These are phyloP conservation scores for Apaloderma vittatum DNA, from an alignment of 2,113 vertebrate genomes.

Conservation along the genomic window DNA sequence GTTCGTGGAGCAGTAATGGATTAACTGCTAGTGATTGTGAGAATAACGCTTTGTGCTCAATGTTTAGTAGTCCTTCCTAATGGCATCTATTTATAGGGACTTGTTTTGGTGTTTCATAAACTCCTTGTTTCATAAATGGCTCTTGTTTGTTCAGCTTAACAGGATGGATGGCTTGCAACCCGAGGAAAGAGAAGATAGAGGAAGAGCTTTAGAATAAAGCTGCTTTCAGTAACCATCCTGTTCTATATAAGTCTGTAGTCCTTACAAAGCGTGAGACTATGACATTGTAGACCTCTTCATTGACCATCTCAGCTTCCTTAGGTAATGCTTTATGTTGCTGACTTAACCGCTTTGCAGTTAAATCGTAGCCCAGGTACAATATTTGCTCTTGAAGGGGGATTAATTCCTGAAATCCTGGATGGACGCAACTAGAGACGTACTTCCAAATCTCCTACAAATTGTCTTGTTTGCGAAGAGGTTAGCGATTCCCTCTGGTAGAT, in stretches of 20 bases:
- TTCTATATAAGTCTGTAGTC: background rate
- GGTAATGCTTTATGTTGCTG: slow-evolving; percentile 73
- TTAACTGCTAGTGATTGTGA: background rate
- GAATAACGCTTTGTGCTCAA: background rate
- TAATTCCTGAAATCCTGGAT: slow-evolving; percentile 59
- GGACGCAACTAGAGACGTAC: background rate
- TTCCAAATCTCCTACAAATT: slow-evolving; percentile 75
- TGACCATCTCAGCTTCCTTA: background rate
- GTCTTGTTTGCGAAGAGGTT: background rate
- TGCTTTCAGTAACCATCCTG: slow-evolving; percentile 26
- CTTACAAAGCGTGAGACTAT: background rate
- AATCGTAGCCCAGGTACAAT: slow-evolving; percentile 54
- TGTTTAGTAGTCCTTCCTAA: background rate
- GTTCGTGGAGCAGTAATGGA: background rate
- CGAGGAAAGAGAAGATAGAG: background rate
- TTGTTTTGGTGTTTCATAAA: background rate
- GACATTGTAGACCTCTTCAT: background rate
- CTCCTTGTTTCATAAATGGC: background rate
- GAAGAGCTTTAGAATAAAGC: slow-evolving; percentile 54
- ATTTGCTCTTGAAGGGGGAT: slow-evolving; percentile 47
- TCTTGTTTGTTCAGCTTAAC: slow-evolving; percentile 5
- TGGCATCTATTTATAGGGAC: background rate
- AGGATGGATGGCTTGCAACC: background rate
- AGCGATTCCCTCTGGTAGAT: background rate
- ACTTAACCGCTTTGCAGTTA: slow-evolving; percentile 12